phyloP scores from a whole-genome alignment of 2,888 invertebrate genomes.

The Plagodis pulveraria region DNA sequence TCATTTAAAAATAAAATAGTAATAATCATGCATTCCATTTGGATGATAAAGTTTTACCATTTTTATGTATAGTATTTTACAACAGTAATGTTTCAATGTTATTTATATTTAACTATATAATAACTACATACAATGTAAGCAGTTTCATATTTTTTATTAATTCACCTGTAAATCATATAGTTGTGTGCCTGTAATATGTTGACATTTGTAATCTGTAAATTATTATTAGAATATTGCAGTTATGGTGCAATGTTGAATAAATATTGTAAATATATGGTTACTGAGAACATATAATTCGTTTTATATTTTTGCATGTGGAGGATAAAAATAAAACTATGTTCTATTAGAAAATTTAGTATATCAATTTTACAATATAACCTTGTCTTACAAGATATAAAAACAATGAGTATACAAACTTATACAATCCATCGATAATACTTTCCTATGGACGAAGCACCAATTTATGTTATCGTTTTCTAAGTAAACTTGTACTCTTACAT shows the following conservation, averaged over 20 bases:
- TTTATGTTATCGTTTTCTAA: slow-evolving; percentile 31
- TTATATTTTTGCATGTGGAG: slow-evolving; percentile 9
- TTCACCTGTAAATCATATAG: no score
- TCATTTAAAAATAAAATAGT: slow-evolving; percentile 18
- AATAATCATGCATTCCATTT: slow-evolving; percentile 49
- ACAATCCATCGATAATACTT: slow-evolving; percentile 66
- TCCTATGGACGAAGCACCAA: slow-evolving; percentile 65
- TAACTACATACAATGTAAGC: background rate
- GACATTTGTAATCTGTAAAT: slow-evolving; percentile 4
- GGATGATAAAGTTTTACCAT: slow-evolving; percentile 22
- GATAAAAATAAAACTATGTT: slow-evolving; percentile 59
- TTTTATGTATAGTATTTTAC: slow-evolving; percentile 12
- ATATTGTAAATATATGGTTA: slow-evolving; percentile 32
- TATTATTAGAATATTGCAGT: slow-evolving; percentile 16
- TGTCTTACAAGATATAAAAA: slow-evolving; percentile 66
- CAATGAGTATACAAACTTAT: slow-evolving; percentile 65
- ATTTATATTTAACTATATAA: background rate
- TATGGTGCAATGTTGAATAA: background rate
- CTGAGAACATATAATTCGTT: slow-evolving; percentile 9
- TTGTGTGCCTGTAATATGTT: background rate
- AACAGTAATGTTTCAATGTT: background rate
- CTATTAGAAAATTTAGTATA: slow-evolving; percentile 80
- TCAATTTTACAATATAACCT: slow-evolving; percentile 75
- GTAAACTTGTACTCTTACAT: slow-evolving; percentile 14
- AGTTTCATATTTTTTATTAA: no score